These are phyloP conservation scores for Drosophila neocordata DNA, from an alignment of 1,140 invertebrate species.

Conservation along the genomic window DNA sequence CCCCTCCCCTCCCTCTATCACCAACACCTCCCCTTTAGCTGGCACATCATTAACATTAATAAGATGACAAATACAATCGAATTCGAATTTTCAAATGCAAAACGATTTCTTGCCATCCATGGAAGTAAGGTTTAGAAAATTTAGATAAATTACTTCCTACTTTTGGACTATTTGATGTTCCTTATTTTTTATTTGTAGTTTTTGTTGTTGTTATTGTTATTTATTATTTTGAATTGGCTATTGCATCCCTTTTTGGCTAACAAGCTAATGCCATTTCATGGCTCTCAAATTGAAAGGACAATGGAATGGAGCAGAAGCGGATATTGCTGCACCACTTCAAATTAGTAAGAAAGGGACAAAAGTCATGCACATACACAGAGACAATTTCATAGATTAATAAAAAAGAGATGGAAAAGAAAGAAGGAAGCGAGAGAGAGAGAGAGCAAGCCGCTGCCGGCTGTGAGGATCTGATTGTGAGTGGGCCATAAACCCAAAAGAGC, in stretches of 20 bases:
- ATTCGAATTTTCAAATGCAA: conserved; percentile 46
- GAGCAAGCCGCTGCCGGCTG: conserved; percentile 33
- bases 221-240: neutral
- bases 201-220: neutral
- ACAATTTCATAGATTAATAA: conserved; percentile 62
- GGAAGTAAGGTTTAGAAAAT: conserved; percentile 28
- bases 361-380: neutral
- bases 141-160: conserved; percentile 63
- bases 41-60: conserved; percentile 41
- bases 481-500: conserved; percentile 39
- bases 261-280: conserved; percentile 23
- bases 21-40: neutral
- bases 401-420: conserved; percentile 22
- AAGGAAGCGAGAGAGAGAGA: neutral
- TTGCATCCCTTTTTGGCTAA: conserved; percentile 13
- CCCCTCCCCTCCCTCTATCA: no score
- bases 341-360: neutral
- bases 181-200: neutral
- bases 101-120: conserved; percentile 38
- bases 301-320: conserved; percentile 32
- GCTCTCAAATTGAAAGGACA: conserved; percentile 35
- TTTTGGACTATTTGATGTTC: conserved; percentile 12
- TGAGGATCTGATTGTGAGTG: conserved; percentile 52
- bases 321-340: conserved; percentile 63
- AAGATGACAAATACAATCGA: conserved; percentile 22